Base-by-base conservation (phyloP, 1,140 invertebrate species). In the Drosophila subpulchrella region DNA sequence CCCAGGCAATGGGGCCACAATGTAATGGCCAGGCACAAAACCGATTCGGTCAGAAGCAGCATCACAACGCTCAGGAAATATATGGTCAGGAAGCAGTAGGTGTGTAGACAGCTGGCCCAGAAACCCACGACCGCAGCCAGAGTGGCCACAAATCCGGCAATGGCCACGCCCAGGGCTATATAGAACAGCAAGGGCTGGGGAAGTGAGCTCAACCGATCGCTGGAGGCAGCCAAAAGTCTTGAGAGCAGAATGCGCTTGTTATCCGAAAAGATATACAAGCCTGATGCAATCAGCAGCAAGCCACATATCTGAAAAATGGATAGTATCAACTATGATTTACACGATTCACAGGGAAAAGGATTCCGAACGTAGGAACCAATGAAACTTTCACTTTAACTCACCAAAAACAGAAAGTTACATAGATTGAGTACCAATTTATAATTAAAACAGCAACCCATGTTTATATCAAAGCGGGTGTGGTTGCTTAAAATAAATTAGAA, bases 1-100 rank as follows among this genome's bases (percentile, higher is more conserved):
- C 96, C 96, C 44, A 97, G 84, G 83, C 96, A 95, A 66, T 97
- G 94, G 8, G 96, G 96, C 95, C 96, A 97, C 20, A 96, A 93
- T n/a, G 96, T 95, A 1, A 96, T 95, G 24, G 96, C 88, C 32
- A 96, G 94, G 42, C 96, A 97, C 0, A 96, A 92, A 2, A 95
- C 94, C 44, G 96, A 95, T 92, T 97, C 95, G 13, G 94, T 94
- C 34, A 97, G 68, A 1, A 97, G 92, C 6, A 97, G 93, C 3
- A 95, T 75, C 36, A 96, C 92, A 7, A 97, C 94, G 34, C 95
- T 92, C 38, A 96, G 88, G 56, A 97, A 95, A 84, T 97, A 97
- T 95, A 95, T 92, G 60, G 94, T 95, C 15, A 97, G 93, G 46
- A 96, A 93, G 82, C 95, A 95, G 76, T 96, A 95, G 83, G 95